Evolutionary conservation across 2,113 vertebrate genomes (phyloP).

Genomic region (Apistogramma diplotaenia): DNA sequence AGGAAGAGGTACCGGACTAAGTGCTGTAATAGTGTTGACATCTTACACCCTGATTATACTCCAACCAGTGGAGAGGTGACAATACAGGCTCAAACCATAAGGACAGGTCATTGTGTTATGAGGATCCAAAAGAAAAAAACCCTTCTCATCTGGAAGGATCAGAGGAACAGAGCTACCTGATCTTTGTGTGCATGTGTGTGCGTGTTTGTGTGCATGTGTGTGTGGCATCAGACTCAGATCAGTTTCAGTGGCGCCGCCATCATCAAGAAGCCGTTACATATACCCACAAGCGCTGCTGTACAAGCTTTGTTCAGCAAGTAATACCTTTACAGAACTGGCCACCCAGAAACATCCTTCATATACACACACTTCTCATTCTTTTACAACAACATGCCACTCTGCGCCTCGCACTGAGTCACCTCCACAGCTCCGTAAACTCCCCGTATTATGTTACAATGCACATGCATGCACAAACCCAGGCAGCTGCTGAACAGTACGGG

Average conservation of each 20-base stretch:
- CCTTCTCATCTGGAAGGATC: slow-evolving; percentile 52
- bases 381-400: slow-evolving; percentile 52
- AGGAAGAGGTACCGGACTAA: not conserved
- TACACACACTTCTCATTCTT: slow-evolving; percentile 50
- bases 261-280: slow-evolving; percentile 43
- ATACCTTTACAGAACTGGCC: slow-evolving; percentile 34
- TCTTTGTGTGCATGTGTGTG: not conserved
- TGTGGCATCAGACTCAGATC: slow-evolving; percentile 39
- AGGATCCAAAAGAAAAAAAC: slow-evolving; percentile 57
- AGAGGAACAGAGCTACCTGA: slow-evolving; percentile 53
- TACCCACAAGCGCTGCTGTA: slow-evolving; percentile 20
- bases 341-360: slow-evolving; percentile 23
- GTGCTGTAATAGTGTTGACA: slow-evolving; percentile 16
- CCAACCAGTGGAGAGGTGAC: slow-evolving; percentile 35
- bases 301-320: slow-evolving; percentile 40
- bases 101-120: slow-evolving; percentile 37
- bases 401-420: slow-evolving; percentile 42
- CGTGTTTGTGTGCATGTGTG: not conserved
- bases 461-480: slow-evolving; percentile 52
- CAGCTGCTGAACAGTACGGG: slow-evolving; percentile 56
- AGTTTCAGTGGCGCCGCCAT: slow-evolving; percentile 50
- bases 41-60: slow-evolving; percentile 40
- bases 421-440: slow-evolving; percentile 54
- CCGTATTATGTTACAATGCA: slow-evolving; percentile 59
- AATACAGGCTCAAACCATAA: slow-evolving; percentile 34